Base-by-base conservation (phyloP, 2,113 vertebrate genomes). In the Xenopus borealis region DNA sequence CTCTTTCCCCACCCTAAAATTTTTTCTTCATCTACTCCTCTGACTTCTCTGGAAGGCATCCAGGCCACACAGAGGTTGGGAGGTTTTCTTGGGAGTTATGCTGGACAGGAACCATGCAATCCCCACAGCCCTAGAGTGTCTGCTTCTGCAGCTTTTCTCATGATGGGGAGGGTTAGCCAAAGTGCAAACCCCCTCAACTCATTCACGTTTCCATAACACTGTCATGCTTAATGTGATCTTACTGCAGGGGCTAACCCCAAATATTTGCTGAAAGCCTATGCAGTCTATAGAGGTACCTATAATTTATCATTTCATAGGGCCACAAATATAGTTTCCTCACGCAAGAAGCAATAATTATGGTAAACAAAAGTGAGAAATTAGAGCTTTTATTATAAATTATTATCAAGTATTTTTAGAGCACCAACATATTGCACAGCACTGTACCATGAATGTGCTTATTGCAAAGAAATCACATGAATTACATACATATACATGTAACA, bases 41-140 rank as follows among this genome's bases (percentile, higher is more conserved):
- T 0, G 66, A 82, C 72, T 81, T 75, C 23, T 62, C 81, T 86
- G 86, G 85, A 85, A 0, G 61, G 40, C 12, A 57, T 85, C 87
- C 87, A 86, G 84, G 71, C 85, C 85, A 81, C 87, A 83, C 83
- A 79, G 18, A 55, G 76, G 78, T 17, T 80, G 67, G 78, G 81
- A 78, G 61, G 1, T 0, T 70, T 55, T 79, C 81, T 72, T 4
- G 66, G n/a, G 55, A 50, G 82, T 19, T 57, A 45, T 75, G 17
- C 78, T 78, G 79, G 72, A 14, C 72, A 62, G 73, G 77, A 75
- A 71, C 53, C 63, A 9, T 0, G 18, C 66, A 65, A 2, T 45
- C 74, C 70, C 84, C 0, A 77, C 84, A 80, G 82, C 82, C 82
- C 85, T 84, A 68, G 0, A 79, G 73, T 85, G 52, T 78, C 83